These are phyloP conservation scores for Tapirus indicus DNA, from an alignment of 2,797 vertebrate genomes.

Conservation along the genomic window DNA sequence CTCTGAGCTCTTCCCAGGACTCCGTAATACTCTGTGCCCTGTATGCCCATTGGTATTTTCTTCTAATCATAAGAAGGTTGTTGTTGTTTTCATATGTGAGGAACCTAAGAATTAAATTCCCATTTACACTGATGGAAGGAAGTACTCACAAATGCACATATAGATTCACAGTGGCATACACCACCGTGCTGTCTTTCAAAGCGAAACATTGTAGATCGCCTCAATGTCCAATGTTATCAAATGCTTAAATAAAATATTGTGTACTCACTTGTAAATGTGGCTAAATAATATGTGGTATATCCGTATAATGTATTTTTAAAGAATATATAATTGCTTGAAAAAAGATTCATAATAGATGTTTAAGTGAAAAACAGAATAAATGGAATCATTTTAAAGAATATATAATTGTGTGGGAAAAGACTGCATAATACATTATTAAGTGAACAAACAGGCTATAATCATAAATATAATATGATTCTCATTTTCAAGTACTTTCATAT, in stretches of 20 bases:
- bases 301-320: not conserved
- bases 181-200: not conserved
- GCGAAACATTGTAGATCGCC: not conserved
- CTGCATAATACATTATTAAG: not conserved
- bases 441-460: not conserved
- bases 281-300: not conserved
- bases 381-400: not conserved
- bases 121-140: not conserved
- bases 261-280: not conserved
- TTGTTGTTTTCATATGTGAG: not conserved
- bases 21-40: not conserved
- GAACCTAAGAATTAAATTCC: not conserved
- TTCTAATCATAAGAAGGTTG: not conserved
- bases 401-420: not conserved
- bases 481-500: slow-evolving; percentile 34
- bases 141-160: not conserved
- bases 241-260: not conserved
- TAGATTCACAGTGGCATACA: not conserved
- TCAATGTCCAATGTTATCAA: not conserved
- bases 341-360: slow-evolving; percentile 11
- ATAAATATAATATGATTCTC: not conserved
- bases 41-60: not conserved
- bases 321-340: not conserved
- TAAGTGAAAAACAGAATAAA: slow-evolving; percentile 4
- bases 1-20: not conserved